Evolutionary conservation across 1,140 invertebrate genomes (phyloP), one percentile per base, ranked within the genome.

Genomic region (Drosophila jambulina): DNA sequence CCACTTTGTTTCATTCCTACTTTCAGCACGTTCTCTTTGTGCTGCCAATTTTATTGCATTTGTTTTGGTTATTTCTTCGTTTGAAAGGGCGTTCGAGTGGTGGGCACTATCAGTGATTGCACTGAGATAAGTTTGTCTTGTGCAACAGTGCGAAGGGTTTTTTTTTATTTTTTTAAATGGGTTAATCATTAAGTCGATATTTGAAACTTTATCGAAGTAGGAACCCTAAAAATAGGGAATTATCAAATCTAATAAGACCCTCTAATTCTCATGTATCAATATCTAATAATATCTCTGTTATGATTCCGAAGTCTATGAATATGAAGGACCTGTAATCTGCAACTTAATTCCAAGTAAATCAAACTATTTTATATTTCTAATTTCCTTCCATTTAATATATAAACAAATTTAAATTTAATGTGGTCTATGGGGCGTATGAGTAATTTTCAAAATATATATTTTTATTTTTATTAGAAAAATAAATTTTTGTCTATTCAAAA

Each of bases 41-140:
- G 49, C 57, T 38, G 53, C 23, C 8, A 45, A 38, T 60, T 78
- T 78, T 68, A 65, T 64, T 27, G 49, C 75, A 57, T 84, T 88
- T 87, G 80, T 83, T 87, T 83, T 80, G 72, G 51, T 78, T 68
- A 63, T 72, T 68, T 74, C 13, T 90, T 84, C 65, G 85, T 53
- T 45, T 32, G 25, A 69, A 34, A 63, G 57, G 63, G 62, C 75
- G 75, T 79, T 65, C 67, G 72, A 56, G 67, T 79, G 49, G 68
- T 82, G 46, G 36, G 13, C 57, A 56, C 10, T 42, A 42, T 42
- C 19, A 38, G 8, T 23, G 29, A 75, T 49, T n/a, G 32, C 45
- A 36, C 9, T 54, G 25, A 15, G 34, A 27, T 21, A 13, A 13
- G 23, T 8, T 38, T 12, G 40, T 12, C n/a, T 67, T 54, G 29